Conservation (phyloP, 2,888 invertebrate species). For the Phortica okadai region DNA sequence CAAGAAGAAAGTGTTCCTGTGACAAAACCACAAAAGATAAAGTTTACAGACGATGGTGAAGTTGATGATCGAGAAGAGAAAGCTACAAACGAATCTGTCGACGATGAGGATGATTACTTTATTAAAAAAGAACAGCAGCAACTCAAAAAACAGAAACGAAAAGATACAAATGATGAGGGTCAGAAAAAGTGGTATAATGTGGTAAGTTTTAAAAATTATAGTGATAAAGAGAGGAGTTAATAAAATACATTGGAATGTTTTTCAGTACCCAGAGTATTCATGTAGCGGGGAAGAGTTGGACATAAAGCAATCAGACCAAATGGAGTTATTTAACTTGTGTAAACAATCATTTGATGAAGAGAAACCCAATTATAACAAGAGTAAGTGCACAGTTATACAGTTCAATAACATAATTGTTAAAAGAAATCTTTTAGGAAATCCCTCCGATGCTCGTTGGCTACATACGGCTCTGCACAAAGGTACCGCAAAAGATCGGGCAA, state of each 20-base stretch:
- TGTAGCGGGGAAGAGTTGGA: slow-evolving; percentile 69
- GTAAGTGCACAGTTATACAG: slow-evolving; percentile 53
- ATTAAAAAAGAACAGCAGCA: slow-evolving; percentile 49
- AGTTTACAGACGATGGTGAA: slow-evolving; percentile 52
- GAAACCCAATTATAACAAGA: slow-evolving; percentile 63
- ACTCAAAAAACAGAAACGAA: slow-evolving; percentile 49
- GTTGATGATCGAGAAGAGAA: slow-evolving; percentile 38
- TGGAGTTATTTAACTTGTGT: slow-evolving; percentile 71
- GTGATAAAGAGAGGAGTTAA: background rate
- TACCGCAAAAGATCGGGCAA: slow-evolving; percentile 76
- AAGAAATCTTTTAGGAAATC: slow-evolving; percentile 64
- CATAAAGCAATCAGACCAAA: slow-evolving; percentile 74
- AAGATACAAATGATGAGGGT: slow-evolving; percentile 55
- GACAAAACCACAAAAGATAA: slow-evolving; percentile 59
- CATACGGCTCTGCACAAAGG: slow-evolving; percentile 76
- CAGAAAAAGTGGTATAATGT: slow-evolving; percentile 74
- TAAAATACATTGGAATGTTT: background rate
- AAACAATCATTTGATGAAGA: slow-evolving; percentile 71
- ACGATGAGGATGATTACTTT: slow-evolving; percentile 58
- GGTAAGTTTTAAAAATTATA: slow-evolving; percentile 56
- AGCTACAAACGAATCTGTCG: slow-evolving; percentile 9
- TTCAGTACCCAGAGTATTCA: slow-evolving; percentile 70
- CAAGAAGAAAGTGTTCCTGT: slow-evolving; percentile 41
- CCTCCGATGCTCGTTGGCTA: slow-evolving; percentile 75
- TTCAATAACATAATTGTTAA: background rate